Percentiles rank a stretch among this genome's conserved stretches.
Evolutionary conservation across 2,797 vertebrate genomes (phyloP).

Genomic region (Bovichtus diacanthus): DNA sequence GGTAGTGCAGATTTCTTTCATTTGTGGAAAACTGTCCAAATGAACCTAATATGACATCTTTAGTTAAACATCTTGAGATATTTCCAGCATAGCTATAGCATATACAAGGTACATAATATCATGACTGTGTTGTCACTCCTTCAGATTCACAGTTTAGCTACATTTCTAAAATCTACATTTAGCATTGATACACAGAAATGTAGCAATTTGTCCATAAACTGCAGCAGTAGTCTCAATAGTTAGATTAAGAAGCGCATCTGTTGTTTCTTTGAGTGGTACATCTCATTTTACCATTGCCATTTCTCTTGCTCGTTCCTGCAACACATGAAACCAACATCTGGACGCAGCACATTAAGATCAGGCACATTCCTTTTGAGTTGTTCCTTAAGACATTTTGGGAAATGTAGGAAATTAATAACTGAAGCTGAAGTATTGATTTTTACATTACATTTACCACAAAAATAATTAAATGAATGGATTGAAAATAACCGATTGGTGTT

Average conservation of each 20-base stretch:
- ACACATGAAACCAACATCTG: neutral
- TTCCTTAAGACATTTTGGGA: neutral
- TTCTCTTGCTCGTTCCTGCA: neutral
- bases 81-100: neutral
- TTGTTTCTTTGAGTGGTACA: neutral
- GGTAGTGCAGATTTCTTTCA: neutral
- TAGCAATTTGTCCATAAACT: neutral
- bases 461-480: neutral
- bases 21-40: neutral
- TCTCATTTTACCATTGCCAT: neutral
- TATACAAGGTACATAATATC: neutral
- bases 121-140: neutral
- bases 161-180: neutral
- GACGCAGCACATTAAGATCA: neutral
- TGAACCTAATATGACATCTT: neutral
- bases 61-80: neutral
- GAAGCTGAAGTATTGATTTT: neutral
- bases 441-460: neutral
- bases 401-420: neutral
- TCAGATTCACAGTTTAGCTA: neutral
- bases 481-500: neutral
- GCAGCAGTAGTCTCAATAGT: neutral
- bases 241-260: neutral
- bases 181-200: neutral
- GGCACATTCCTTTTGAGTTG: neutral